These are phyloP conservation scores for Anguilla marmorata DNA, from an alignment of 2,797 vertebrate genomes.

Conservation along the genomic window DNA sequence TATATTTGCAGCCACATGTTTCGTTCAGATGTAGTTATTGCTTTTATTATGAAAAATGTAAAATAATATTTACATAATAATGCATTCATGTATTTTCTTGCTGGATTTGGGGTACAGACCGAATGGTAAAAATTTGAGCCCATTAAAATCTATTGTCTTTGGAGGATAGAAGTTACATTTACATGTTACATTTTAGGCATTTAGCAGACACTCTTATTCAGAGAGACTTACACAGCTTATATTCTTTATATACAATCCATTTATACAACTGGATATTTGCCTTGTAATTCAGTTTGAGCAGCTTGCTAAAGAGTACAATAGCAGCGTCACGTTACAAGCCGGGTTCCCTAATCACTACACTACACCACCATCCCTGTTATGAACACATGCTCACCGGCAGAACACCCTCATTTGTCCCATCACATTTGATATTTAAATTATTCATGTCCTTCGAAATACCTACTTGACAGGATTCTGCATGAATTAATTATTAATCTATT, in stretches of 20 bases:
- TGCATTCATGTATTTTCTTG: background rate
- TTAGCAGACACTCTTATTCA: background rate
- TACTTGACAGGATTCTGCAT: background rate
- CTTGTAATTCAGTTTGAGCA: background rate
- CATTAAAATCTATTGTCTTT: background rate
- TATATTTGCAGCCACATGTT: background rate
- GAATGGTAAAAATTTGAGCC: background rate
- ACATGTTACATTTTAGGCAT: constrained; percentile 1
- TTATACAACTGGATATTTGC: background rate
- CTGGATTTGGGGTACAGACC: background rate
- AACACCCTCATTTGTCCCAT: background rate
- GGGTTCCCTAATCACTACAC: background rate
- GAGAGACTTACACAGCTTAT: background rate
- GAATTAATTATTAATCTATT: background rate
- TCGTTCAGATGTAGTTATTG: background rate
- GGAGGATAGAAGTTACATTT: background rate
- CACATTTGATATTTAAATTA: background rate
- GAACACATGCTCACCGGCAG: background rate
- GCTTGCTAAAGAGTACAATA: background rate
- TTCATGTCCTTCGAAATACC: background rate
- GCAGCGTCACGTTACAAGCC: background rate
- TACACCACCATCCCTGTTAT: background rate
- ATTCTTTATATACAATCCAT: background rate
- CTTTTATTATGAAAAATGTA: background rate
- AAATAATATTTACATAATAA: background rate